Evolutionary conservation across 2,888 invertebrate species (phyloP), one percentile per base, ranked within the genome.

Genomic region (Carabus problematicus): DNA sequence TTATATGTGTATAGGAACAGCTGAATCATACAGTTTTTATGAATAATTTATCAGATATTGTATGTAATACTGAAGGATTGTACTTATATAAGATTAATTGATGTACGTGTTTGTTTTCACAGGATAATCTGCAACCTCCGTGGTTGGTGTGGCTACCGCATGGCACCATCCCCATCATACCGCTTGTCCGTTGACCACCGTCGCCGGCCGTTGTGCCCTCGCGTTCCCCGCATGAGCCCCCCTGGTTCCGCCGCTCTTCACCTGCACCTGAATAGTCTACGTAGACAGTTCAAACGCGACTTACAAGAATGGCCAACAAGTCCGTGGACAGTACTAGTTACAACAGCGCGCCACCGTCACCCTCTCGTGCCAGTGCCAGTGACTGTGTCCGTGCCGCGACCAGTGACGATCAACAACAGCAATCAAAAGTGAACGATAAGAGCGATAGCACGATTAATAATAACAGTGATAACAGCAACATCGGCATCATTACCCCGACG

Each of bases 291-390:
- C 75, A 75, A 77, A 74, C 79, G 83, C 76, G 83, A 83, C 74
- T 77, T 83, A 71, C 79, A 79, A 76, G 83, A 83, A 82, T 83
- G 83, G 83, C 80, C 77, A 75, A 79, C 74, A 73, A 77, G 74
- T 74, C 76, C 73, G 73, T 76, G 78, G 77, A 78, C 77, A 73
- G 16, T 19, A 52, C 52, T 29, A 29, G 29, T 29, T 29, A 29
- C 52, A 52, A 71, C 72, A 73, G 73, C 64, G 49, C 63, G 66
- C 64, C 71, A 64, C 68, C 63, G 66, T 62, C 71, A 64, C 68
- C 67, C 56, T 60, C 39, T 56, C 18, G 49, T 49, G 18, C 49
- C 8, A 7, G 6, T 47, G 14, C 14, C 18, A 52, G 19, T 18
- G 56, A 56, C 16, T 45, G 12, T 11, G 11, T n/a, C 11, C 45